phyloP scores from a whole-genome alignment of 2,113 vertebrate genomes.

The Rhinopomastus cyanomelas region DNA sequence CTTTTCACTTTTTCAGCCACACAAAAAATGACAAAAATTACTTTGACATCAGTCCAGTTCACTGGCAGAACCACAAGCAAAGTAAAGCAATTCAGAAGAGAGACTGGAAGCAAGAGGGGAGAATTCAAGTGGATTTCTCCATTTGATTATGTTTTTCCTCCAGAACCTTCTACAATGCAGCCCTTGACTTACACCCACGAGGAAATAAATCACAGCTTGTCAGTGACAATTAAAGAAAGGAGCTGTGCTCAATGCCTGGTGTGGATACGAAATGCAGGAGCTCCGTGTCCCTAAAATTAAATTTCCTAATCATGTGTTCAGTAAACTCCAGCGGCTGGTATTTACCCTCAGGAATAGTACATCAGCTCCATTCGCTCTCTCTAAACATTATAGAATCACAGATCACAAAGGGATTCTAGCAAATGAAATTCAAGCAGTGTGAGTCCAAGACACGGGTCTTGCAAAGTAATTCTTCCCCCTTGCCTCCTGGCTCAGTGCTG shows the following conservation, averaged over 20 bases:
- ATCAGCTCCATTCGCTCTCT: neutral
- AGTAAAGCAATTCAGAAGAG: neutral
- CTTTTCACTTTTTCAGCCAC: neutral
- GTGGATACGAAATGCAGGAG: neutral
- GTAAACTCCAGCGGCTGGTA: neutral
- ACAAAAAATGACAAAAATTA: neutral
- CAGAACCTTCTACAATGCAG: neutral
- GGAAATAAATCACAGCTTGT: constrained; percentile 53
- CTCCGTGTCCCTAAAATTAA: neutral
- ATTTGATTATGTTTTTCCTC: constrained; percentile 5
- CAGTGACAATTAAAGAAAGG: constrained; percentile 14
- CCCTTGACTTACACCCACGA: neutral
- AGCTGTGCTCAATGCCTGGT: neutral
- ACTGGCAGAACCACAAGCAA: neutral
- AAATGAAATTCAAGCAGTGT: neutral
- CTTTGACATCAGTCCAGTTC: neutral
- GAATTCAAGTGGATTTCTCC: neutral
- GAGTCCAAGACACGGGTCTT: neutral
- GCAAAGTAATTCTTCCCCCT: neutral
- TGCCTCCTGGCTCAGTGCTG: neutral
- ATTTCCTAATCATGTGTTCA: neutral
- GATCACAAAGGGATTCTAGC: neutral
- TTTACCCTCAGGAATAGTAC: neutral
- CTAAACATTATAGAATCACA: constrained; percentile 12
- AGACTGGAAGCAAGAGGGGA: neutral